These are phyloP conservation scores for Metellina segmentata DNA, from an alignment of 2,888 invertebrate species.

Conservation along the genomic window DNA sequence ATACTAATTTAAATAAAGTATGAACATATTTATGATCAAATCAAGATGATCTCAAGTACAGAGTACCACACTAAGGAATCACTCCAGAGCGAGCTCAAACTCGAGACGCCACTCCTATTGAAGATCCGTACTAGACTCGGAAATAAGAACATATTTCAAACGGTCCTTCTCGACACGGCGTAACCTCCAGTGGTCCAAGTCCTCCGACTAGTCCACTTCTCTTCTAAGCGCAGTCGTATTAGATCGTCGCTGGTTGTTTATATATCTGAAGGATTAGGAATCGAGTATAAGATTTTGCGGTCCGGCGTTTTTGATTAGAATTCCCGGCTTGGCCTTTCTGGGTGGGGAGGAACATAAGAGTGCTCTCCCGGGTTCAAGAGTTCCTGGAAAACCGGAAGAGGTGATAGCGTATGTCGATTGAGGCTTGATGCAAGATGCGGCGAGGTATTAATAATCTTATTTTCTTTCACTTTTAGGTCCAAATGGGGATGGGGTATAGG, in stretches of 20 bases:
- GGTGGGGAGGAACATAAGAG: not conserved
- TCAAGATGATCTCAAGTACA: no score
- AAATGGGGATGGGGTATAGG: not conserved
- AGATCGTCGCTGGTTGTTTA: constrained; percentile 45
- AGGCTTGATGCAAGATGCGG: constrained; percentile 1
- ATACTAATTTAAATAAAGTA: no score
- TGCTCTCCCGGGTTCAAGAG: not conserved
- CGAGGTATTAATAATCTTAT: constrained; percentile 47
- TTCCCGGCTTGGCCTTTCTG: constrained; percentile 15
- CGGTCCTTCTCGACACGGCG: no score
- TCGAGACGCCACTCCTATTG: no score
- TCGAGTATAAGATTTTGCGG: constrained; percentile 72
- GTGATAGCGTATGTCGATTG: constrained; percentile 42
- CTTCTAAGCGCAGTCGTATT: constrained; percentile 9
- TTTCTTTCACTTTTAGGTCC: constrained; percentile 5
- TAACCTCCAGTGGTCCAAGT: no score
- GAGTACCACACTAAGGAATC: no score
- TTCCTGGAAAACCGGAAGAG: constrained; percentile 35
- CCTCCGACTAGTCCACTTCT: constrained; percentile 9
- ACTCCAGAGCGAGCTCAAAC: no score
- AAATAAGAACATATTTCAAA: no score
- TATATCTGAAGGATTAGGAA: constrained; percentile 64
- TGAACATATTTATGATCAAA: no score
- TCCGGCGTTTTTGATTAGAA: constrained; percentile 62
- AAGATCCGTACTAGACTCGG: no score